These are phyloP conservation scores for Helicoverpa armigera DNA, from an alignment of 1,140 invertebrate species.

Conservation along the genomic window DNA sequence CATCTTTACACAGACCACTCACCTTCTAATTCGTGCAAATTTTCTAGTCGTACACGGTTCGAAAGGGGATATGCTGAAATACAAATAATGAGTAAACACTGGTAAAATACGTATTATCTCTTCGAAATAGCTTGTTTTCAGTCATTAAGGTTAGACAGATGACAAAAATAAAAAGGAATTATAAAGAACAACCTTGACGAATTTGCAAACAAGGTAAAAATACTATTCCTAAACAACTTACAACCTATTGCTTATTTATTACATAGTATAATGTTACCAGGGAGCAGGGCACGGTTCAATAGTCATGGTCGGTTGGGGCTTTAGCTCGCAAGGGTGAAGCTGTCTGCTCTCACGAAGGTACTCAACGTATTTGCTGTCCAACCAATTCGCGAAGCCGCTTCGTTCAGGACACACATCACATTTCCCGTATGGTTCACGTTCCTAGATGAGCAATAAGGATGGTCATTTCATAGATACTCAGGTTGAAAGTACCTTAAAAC, in stretches of 20 bases:
- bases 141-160: too few species aligned
- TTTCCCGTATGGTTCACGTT: constrained; percentile 42
- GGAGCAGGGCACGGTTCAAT: not conserved
- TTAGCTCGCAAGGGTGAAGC: not conserved
- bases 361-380: constrained; percentile 74
- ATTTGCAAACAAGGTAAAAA: too few species aligned
- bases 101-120: too few species aligned
- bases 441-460: constrained; percentile 36
- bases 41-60: constrained; percentile 44
- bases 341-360: constrained; percentile 56
- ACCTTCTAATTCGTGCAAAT: constrained; percentile 62
- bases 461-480: not conserved
- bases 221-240: too few species aligned
- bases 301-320: constrained; percentile 5
- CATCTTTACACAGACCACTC: not conserved
- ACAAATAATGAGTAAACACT: not conserved
- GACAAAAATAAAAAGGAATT: too few species aligned
- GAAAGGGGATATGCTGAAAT: not conserved
- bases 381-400: constrained; percentile 68
- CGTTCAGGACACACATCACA: constrained; percentile 48
- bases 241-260: too few species aligned
- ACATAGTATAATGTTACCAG: too few species aligned
- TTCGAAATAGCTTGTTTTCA: too few species aligned
- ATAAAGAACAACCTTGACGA: too few species aligned
- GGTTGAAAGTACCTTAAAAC: not conserved